Evolutionary conservation across 2,888 invertebrate genomes (phyloP).

Genomic region (Lamellibrachia satsuma): DNA sequence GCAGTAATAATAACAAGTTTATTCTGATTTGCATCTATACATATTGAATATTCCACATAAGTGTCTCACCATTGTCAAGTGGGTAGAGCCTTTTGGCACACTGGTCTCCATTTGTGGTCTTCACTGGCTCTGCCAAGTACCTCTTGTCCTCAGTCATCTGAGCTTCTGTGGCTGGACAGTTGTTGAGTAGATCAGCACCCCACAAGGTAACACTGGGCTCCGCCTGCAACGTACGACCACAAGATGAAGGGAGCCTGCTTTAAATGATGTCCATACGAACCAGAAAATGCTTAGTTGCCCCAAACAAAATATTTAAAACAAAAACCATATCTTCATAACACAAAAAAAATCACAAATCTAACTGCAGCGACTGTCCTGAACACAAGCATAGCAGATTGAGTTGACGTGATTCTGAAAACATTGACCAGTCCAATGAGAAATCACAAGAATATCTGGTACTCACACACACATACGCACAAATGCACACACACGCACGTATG

Average conservation of each 20-base stretch:
- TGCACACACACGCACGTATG: not conserved
- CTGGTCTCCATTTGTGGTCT: not conserved
- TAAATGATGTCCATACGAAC: not conserved
- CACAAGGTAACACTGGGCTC: not conserved
- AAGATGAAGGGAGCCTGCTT: not conserved
- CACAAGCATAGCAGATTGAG: no score
- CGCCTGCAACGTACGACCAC: not conserved
- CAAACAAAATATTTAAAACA: no score
- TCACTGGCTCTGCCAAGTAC: not conserved
- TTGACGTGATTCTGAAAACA: no score
- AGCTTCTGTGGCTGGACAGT: not conserved
- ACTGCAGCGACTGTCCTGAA: no score
- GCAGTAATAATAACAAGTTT: no score
- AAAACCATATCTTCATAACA: no score
- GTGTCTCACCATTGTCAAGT: not conserved
- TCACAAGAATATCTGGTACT: not conserved
- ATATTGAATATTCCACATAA: not conserved
- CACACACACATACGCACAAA: not conserved
- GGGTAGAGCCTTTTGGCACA: not conserved
- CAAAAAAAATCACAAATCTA: no score
- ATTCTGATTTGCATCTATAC: no score
- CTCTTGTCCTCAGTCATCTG: not conserved
- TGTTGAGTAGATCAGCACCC: constrained; percentile 1
- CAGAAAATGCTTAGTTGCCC: not conserved
- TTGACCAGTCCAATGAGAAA: no score